A percentile compares a stretch with the other conserved stretches of the same genome.
Evolutionary conservation across 2,797 vertebrate genomes (phyloP).

Genomic region (Clarias pachynema): DNA sequence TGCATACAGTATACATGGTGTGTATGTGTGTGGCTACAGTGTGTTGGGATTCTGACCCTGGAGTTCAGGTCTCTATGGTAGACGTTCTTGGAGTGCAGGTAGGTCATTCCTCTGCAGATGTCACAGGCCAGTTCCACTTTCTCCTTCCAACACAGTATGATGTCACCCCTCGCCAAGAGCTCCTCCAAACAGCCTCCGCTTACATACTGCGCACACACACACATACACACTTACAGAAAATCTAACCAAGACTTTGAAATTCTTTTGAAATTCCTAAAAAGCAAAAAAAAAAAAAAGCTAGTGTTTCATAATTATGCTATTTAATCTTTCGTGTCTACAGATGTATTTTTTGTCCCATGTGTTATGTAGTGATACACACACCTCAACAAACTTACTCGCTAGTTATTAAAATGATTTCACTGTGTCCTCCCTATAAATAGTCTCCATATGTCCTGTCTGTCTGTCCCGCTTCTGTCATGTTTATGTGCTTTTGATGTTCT

Average conservation of each 20-base stretch:
- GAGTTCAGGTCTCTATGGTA: conserved; percentile 91
- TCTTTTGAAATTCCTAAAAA: background rate
- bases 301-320: background rate
- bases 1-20: no score
- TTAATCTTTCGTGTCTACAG: background rate
- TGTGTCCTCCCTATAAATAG: background rate
- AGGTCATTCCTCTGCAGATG: conserved; percentile 86
- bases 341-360: background rate
- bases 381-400: background rate
- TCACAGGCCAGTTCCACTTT: conserved; percentile 86
- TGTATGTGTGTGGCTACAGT: background rate
- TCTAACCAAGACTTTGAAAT: no score
- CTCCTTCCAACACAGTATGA: conserved; percentile 81
- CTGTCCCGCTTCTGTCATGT: background rate
- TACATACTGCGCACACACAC: conserved; percentile 74
- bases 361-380: background rate
- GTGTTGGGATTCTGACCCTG: conserved; percentile 71
- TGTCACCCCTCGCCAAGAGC: conserved; percentile 79
- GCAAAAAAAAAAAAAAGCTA: background rate
- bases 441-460: background rate
- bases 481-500: background rate
- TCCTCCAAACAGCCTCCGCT: conserved; percentile 87
- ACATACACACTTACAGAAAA: conserved; percentile 28
- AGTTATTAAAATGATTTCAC: background rate
- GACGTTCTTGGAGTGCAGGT: conserved; percentile 89